Evolutionary conservation across 2,888 invertebrate genomes (phyloP), one percentile per base, ranked within the genome.

Genomic region (Halictus ligatus): DNA sequence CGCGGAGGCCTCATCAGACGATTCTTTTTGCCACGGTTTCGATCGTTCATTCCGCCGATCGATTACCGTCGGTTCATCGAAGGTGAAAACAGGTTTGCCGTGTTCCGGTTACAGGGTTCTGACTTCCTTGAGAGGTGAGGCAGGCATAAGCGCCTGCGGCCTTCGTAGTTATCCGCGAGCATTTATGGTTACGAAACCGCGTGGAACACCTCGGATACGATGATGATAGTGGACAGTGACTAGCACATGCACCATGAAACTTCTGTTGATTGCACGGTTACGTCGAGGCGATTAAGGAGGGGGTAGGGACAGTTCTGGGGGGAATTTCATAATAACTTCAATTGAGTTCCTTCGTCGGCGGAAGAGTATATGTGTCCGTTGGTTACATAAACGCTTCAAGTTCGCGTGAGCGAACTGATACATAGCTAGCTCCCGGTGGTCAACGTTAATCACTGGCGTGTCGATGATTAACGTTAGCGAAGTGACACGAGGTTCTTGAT

Each of bases 291-390:
- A n/a, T 12, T n/a, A n/a, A 58, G 35, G 6, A 7, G 15, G 13
- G 0, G 71, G 40, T 4, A 43, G n/a, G n/a, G n/a, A 40, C 7
- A 29, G 64, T 64, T 25, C 5, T 40, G 69, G 13, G 60, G 0
- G 40, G 48, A 46, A 76, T 77, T 67, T 81, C 81, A 71, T 79
- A 80, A 90, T 54, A 40, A n/a, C 46, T 6, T 21, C 58, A 77
- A 83, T 87, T 78, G 83, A 86, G 67, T 85, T 84, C 43, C 60
- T 72, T 43, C 67, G 10, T 2, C 48, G 6, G 21, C 0, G 15
- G 18, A 29, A 29, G 29, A 43, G 15, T 35, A 35, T 7, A 13
- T n/a, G 43, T 21, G 29, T 50, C 46, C 0, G 29, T 8, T 2
- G 43, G 48, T 84, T 84, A 78, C 71, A 75, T 84, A 84, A 84